These are phyloP conservation scores for Enteromius thamalakanensis DNA, from an alignment of 2,797 vertebrate genomes.

Conservation along the genomic window DNA sequence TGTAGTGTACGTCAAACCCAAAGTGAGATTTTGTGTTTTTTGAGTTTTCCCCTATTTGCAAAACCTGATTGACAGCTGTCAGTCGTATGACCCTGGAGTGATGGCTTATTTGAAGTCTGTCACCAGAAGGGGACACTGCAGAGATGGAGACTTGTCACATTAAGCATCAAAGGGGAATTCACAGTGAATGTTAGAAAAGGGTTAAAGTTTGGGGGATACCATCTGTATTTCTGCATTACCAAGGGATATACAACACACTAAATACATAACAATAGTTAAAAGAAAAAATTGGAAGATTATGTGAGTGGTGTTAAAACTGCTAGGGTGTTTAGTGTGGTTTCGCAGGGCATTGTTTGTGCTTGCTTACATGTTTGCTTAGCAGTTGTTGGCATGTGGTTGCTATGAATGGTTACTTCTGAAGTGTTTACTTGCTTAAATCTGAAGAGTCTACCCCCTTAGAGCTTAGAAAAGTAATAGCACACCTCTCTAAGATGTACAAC, in stretches of 20 bases:
- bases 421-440: background rate
- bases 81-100: slow-evolving; percentile 4
- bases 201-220: background rate
- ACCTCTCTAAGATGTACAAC: background rate
- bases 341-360: background rate
- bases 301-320: background rate
- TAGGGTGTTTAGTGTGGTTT: background rate
- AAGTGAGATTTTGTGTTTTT: background rate
- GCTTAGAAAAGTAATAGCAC: background rate
- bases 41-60: background rate
- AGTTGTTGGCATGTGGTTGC: background rate
- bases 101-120: slow-evolving; percentile 18
- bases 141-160: slow-evolving; percentile 24
- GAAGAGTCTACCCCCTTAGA: background rate
- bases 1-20: background rate
- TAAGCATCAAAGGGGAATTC: slow-evolving; percentile 23
- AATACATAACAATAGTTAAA: background rate
- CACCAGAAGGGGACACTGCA: slow-evolving; percentile 18
- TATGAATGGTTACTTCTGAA: background rate
- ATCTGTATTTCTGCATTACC: background rate
- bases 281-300: background rate
- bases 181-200: background rate
- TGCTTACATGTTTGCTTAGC: background rate
- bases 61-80: slow-evolving; percentile 16
- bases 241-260: background rate